These are phyloP conservation scores for Caligus rogercresseyi DNA, from an alignment of 1,140 invertebrate genomes.

Conservation along the genomic window DNA sequence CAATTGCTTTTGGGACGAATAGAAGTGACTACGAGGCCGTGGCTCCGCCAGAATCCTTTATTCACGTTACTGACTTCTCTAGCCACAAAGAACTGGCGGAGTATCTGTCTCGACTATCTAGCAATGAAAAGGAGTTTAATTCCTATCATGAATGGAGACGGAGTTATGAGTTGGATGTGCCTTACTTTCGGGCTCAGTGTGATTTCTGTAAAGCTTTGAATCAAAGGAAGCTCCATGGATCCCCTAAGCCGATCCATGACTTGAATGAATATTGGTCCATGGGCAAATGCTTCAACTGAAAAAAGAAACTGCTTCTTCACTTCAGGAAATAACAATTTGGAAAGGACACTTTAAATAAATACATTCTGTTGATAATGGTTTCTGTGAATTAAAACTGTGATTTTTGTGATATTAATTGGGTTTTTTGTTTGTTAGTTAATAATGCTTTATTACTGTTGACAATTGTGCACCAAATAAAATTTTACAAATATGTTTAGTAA, in stretches of 20 bases:
- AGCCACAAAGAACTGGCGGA: conserved; percentile 32
- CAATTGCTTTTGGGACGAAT: conserved; percentile 54
- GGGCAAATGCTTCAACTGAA: not conserved
- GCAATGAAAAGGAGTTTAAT: conserved; percentile 24
- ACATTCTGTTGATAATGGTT: no score
- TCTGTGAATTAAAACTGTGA: no score
- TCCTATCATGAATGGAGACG: not conserved
- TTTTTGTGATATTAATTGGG: no score
- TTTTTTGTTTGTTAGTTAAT: no score
- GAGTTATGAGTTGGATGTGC: not conserved
- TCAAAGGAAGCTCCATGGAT: not conserved
- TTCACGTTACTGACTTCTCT: conserved; percentile 33
- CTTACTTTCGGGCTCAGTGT: not conserved
- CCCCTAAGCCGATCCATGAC: not conserved
- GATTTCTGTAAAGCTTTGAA: not conserved
- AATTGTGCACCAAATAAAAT: no score
- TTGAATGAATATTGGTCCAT: not conserved
- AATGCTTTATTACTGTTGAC: no score
- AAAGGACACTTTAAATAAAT: no score
- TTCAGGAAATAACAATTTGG: no score
- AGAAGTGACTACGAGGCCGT: conserved; percentile 32
- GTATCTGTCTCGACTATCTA: conserved; percentile 34
- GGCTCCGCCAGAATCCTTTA: conserved; percentile 46
- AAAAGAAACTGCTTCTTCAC: no score
- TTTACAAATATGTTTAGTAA: no score